phyloP scores from a whole-genome alignment of 2,797 vertebrate genomes.

The Peromyscus attwateri region DNA sequence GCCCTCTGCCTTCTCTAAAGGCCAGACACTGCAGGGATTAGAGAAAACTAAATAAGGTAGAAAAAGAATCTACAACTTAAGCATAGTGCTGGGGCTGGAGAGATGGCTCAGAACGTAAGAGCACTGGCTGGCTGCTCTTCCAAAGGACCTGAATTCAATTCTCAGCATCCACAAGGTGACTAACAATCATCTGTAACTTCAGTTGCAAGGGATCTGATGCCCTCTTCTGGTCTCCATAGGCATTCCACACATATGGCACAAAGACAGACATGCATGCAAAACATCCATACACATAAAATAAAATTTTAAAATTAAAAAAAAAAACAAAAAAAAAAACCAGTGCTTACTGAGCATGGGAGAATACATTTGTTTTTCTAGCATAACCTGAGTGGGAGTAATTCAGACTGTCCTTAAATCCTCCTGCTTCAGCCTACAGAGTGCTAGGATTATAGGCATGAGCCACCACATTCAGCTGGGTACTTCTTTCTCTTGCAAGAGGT shows the following conservation, averaged over 20 bases:
- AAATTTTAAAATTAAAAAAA: neutral
- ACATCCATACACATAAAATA: neutral
- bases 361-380: neutral
- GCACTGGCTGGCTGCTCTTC: neutral
- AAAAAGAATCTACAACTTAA: constrained; percentile 9
- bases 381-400: neutral
- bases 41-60: constrained; percentile 4
- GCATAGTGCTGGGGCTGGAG: neutral
- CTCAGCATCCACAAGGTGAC: neutral
- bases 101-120: neutral
- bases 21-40: neutral
- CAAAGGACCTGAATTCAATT: neutral
- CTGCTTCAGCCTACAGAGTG: neutral
- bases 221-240: neutral
- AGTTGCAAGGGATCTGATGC: neutral
- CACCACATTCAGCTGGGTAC: neutral
- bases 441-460: neutral
- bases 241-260: neutral
- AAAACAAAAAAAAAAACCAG: neutral
- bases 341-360: neutral
- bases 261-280: neutral
- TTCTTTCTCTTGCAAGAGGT: neutral
- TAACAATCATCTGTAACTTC: neutral
- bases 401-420: neutral
- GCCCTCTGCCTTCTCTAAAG: neutral